phyloP scores from a whole-genome alignment of 2,888 invertebrate genomes.

The Cyclophora punctaria region DNA sequence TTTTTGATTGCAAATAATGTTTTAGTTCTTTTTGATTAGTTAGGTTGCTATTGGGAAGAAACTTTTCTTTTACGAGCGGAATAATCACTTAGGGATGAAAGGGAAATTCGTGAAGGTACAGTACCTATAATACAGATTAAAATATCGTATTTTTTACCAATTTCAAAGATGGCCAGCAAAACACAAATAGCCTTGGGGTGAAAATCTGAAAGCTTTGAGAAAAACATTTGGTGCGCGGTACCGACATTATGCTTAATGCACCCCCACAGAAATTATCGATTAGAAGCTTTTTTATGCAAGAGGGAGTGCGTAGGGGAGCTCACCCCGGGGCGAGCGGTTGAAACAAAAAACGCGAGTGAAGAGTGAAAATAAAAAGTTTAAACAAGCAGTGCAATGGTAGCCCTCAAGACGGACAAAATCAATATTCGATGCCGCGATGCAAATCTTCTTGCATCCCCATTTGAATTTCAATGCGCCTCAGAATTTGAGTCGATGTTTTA shows the following conservation, averaged over 20 bases:
- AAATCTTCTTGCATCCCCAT: conserved; percentile 67
- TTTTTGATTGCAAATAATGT: conserved; percentile 7
- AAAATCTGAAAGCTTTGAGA: conserved; percentile 67
- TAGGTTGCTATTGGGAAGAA: neutral
- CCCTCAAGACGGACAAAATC: conserved; percentile 72
- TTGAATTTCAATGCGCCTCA: conserved; percentile 65
- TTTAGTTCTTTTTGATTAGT: conserved; percentile 1
- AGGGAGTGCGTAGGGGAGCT: conserved; percentile 68
- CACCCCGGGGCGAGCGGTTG: conserved; percentile 64
- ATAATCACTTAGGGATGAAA: too few species aligned
- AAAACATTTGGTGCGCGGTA: conserved; percentile 62
- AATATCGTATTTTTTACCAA: conserved; percentile 39
- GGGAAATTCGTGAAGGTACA: neutral
- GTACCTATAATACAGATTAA: conserved; percentile 24
- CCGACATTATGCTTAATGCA: conserved; percentile 74
- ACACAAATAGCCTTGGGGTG: conserved; percentile 66
- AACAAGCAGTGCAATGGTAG: conserved; percentile 68
- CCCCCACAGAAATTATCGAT: conserved; percentile 76
- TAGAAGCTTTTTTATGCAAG: conserved; percentile 76
- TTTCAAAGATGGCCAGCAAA: conserved; percentile 59
- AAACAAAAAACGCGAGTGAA: conserved; percentile 74
- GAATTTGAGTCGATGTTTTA: conserved; percentile 49
- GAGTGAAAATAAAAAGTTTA: conserved; percentile 75
- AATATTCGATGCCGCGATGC: conserved; percentile 69
- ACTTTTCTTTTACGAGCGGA: too few species aligned